Evolutionary conservation across 1,140 invertebrate genomes (phyloP).

Genomic region (Drosophila melanica): DNA sequence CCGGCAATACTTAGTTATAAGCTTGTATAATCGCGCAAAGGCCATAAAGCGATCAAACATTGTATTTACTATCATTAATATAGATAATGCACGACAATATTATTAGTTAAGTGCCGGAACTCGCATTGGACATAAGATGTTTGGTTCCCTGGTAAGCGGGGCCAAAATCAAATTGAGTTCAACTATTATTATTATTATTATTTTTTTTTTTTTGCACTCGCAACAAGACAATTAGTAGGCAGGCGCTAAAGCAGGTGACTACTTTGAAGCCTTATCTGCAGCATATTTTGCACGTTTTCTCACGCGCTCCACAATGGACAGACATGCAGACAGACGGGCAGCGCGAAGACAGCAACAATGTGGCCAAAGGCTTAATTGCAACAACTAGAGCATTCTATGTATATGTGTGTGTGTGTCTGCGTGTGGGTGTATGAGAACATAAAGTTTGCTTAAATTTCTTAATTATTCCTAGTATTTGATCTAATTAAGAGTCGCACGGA

Average conservation of each 20-base stretch:
- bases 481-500: conserved; percentile 35
- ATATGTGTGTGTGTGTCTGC: background rate
- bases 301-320: conserved; percentile 59
- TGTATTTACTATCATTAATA: conserved; percentile 18
- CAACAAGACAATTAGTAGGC: conserved; percentile 15
- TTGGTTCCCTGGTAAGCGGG: conserved; percentile 26
- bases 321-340: conserved; percentile 13
- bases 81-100: background rate
- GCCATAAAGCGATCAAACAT: conserved; percentile 10
- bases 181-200: no score
- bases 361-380: conserved; percentile 57
- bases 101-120: conserved; percentile 7
- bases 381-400: conserved; percentile 48
- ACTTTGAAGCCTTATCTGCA: conserved; percentile 62
- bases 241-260: conserved; percentile 2
- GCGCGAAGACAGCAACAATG: conserved; percentile 10
- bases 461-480: conserved; percentile 9
- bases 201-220: conserved; percentile 1
- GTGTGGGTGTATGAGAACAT: conserved; percentile 9
- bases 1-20: conserved; percentile 25
- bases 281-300: conserved; percentile 55
- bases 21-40: conserved; percentile 40
- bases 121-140: background rate
- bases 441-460: conserved; percentile 18
- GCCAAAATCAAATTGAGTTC: conserved; percentile 37